Evolutionary conservation across 2,888 invertebrate genomes (phyloP).

Genomic region (Sinelater perroti): DNA sequence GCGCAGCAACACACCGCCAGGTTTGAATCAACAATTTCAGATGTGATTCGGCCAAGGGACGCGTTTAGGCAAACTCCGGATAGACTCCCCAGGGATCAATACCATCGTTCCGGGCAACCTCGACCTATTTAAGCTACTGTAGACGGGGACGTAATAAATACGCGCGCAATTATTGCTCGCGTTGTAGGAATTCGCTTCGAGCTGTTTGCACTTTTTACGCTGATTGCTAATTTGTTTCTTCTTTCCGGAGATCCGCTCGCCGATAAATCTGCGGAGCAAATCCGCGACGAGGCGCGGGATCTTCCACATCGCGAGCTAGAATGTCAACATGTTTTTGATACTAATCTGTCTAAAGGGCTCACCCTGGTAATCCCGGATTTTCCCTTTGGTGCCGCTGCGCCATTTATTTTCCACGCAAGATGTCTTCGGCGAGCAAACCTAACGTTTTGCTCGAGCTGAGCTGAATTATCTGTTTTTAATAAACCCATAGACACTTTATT

Average conservation of each 20-base stretch:
- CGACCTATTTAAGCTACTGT: slow-evolving; percentile 39
- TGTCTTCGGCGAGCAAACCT: no score
- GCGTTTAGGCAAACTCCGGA: slow-evolving; percentile 35
- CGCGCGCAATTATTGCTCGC: neutral
- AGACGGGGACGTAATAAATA: slow-evolving; percentile 22
- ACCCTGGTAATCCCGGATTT: neutral
- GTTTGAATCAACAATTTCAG: slow-evolving; percentile 25
- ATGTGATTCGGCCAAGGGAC: slow-evolving; percentile 32
- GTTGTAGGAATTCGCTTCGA: neutral
- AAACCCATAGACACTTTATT: no score
- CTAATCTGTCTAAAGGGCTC: slow-evolving; percentile 9
- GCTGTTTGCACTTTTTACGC: neutral
- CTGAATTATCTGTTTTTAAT: no score
- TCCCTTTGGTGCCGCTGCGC: no score
- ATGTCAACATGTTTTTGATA: slow-evolving; percentile 7
- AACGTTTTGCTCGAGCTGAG: no score
- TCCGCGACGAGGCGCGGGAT: no score
- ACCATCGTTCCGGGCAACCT: slow-evolving; percentile 40
- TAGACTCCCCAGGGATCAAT: slow-evolving; percentile 41
- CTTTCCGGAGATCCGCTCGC: neutral
- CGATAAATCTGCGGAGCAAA: neutral
- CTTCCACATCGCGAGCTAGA: no score
- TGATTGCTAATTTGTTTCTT: neutral
- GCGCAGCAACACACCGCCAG: neutral
- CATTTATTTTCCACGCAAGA: no score